These are phyloP conservation scores for Tachuris rubrigastra DNA, from an alignment of 2,113 vertebrate genomes.

Conservation along the genomic window DNA sequence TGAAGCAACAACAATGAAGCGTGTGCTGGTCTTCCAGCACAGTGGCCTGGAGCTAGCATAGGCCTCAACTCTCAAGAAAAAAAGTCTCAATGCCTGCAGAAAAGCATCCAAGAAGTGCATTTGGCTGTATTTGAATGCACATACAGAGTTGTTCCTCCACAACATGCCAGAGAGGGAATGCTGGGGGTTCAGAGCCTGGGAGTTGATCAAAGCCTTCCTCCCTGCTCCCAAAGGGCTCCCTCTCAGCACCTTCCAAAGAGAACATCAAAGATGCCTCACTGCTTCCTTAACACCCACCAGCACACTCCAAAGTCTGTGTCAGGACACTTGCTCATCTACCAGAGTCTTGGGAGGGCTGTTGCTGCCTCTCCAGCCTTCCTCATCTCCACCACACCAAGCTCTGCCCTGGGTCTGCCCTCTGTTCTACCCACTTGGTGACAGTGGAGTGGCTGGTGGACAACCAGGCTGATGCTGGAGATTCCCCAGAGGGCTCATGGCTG, in stretches of 20 bases:
- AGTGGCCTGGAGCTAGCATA: neutral
- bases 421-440: neutral
- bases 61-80: neutral
- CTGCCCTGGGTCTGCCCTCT: neutral
- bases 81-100: neutral
- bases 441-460: neutral
- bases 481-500: neutral
- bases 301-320: neutral
- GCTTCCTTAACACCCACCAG: neutral
- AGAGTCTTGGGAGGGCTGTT: neutral
- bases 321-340: neutral
- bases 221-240: neutral
- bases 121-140: neutral
- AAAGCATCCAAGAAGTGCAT: neutral
- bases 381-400: fast-evolving
- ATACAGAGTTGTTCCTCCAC: neutral
- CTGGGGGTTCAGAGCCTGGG: neutral
- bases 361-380: neutral
- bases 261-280: neutral
- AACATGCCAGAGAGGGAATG: neutral
- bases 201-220: neutral
- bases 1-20: neutral
- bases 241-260: neutral
- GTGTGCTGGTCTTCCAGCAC: neutral
- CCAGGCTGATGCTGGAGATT: neutral